Conservation (phyloP, 2,797 vertebrate genomes). For the Sebastes taczanowskii region DNA sequence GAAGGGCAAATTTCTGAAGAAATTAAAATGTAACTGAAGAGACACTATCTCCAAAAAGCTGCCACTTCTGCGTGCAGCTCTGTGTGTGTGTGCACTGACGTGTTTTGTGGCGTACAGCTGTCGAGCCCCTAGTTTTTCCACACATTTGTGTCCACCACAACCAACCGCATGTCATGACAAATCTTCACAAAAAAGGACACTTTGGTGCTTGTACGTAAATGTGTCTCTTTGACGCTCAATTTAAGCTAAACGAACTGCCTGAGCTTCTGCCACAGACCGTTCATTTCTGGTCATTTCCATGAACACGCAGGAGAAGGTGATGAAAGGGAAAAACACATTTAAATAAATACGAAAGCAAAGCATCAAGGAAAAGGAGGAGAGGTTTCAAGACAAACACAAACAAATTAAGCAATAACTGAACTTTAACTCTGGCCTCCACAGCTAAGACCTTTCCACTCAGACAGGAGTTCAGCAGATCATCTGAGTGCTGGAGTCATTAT, state of each 20-base stretch:
- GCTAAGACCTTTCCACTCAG: slow-evolving; percentile 18
- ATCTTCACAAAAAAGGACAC: neutral
- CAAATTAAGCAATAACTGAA: slow-evolving; percentile 7
- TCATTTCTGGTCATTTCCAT: slow-evolving; percentile 1
- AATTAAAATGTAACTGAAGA: neutral
- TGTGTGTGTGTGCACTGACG: neutral
- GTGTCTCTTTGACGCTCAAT: neutral
- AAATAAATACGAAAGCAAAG: neutral
- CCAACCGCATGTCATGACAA: neutral
- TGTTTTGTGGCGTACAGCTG: neutral
- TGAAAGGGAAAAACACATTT: neutral
- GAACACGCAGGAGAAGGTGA: neutral
- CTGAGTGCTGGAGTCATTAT: slow-evolving; percentile 43
- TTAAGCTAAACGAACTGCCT: neutral
- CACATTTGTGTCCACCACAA: neutral
- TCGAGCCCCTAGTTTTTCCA: slow-evolving; percentile 2
- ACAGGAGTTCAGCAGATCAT: slow-evolving; percentile 38
- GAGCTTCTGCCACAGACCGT: neutral
- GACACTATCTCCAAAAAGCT: neutral
- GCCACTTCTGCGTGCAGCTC: neutral
- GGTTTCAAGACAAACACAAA: neutral
- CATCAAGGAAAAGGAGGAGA: neutral
- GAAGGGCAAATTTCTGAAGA: neutral
- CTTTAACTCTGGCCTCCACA: neutral
- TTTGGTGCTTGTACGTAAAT: neutral